Conservation (phyloP, 2,888 invertebrate genomes). For the Dendrolimus houi region DNA sequence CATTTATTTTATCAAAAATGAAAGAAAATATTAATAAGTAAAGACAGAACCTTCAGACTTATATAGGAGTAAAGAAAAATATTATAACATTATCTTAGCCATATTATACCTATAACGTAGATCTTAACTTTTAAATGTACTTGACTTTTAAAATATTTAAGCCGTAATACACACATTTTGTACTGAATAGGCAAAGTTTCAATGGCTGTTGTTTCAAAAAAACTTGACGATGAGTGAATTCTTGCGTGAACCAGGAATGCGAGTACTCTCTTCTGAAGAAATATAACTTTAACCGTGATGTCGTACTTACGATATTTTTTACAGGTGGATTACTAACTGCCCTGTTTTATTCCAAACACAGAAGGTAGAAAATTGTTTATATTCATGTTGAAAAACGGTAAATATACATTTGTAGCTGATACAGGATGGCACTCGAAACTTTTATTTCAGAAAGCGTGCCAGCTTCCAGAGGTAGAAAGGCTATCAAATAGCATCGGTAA, state of each 20-base stretch:
- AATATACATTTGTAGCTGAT: slow-evolving; percentile 22
- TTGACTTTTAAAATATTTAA: slow-evolving; percentile 2
- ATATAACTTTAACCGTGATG: slow-evolving; percentile 24
- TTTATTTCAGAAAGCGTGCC: slow-evolving; percentile 39
- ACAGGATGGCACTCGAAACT: slow-evolving; percentile 44
- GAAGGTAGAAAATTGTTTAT: slow-evolving; percentile 24
- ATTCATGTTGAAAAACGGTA: slow-evolving; percentile 11
- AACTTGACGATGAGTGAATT: slow-evolving; percentile 43
- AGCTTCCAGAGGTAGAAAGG: slow-evolving; percentile 20
- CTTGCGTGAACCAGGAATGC: slow-evolving; percentile 43
- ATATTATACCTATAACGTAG: too few relatives aligned
- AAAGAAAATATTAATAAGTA: too few relatives aligned
- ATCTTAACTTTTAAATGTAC: background rate
- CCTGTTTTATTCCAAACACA: slow-evolving; percentile 18
- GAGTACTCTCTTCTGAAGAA: slow-evolving; percentile 40
- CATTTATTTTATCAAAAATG: too few relatives aligned
- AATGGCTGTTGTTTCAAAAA: slow-evolving; percentile 44
- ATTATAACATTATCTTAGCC: too few relatives aligned
- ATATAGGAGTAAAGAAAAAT: too few relatives aligned
- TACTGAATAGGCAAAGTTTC: slow-evolving; percentile 38
- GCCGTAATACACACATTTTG: slow-evolving; percentile 14
- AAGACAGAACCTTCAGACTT: too few relatives aligned
- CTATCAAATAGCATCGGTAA: slow-evolving; percentile 25
- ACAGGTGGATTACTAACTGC: background rate
- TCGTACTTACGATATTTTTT: background rate